phyloP scores from a whole-genome alignment of 2,113 vertebrate species.

The Panthera tigris region DNA sequence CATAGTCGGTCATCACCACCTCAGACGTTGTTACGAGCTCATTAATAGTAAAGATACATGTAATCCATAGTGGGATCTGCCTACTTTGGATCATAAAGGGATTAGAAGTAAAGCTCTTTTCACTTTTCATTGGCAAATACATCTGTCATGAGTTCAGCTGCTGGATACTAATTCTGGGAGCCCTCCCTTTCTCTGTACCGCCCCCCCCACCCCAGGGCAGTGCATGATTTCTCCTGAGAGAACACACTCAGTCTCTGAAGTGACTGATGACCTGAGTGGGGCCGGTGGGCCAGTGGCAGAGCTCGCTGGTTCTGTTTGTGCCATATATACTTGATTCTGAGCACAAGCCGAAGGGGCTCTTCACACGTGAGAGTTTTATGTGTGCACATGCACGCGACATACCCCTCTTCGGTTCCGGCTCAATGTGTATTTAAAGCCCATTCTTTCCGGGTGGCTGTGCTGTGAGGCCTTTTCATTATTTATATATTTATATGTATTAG shows the following conservation, averaged over 20 bases:
- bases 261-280: background rate
- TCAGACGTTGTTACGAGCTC: background rate
- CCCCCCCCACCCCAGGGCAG: background rate
- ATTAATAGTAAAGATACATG: background rate
- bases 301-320: background rate
- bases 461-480: background rate
- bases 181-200: background rate
- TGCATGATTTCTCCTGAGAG: background rate
- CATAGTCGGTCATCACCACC: background rate
- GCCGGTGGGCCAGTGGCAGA: background rate
- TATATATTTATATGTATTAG: background rate
- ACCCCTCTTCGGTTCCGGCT: background rate
- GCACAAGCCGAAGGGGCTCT: background rate
- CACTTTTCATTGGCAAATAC: background rate
- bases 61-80: background rate
- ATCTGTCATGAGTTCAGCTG: background rate
- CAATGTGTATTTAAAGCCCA: background rate
- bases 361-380: rapidly evolving
- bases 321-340: background rate
- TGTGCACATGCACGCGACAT: too few species aligned
- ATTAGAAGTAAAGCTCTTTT: background rate
- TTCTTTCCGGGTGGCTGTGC: background rate
- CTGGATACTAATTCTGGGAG: background rate
- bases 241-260: background rate
- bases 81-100: background rate